Base-by-base conservation (phyloP, 2,113 vertebrate species). In the Lepus europaeus region DNA sequence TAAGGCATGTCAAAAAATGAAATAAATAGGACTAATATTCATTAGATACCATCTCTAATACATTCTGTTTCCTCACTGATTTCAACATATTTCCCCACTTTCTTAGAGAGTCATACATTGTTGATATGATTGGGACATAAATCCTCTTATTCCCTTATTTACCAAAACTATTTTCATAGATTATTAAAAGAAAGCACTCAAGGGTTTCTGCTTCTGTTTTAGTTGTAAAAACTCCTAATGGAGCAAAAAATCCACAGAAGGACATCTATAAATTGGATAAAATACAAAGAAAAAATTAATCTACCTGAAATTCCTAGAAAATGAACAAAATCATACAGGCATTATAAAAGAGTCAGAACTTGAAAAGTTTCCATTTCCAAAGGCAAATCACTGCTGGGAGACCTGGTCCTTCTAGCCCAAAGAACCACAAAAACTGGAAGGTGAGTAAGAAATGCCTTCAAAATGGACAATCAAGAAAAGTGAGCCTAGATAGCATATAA, bases 331-430 rank as follows among this genome's bases (percentile, higher is more conserved):
- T 45, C 16, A 36, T 45, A 19, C 27, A 79, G n/a, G 78, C 36
- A 74, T 79, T 90, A 56, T 22, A 84, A 31, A 78, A 39, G 22
- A 92, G 73, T 82, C 9, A 83, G 93, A 69, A 87, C 16, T 79
- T 92, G 14, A 69, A 27, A 89, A 79, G 61, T 76, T 85, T 79
- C 39, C 88, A 27, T 29, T 53, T 89, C 76, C 49, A 72, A 8
- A 49, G 45, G 82, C 69, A 36, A 36, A 68, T 56, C 27, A 39
- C 3, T 63, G 53, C 11, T 39, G 5, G 23, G 23, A 79, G 66
- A 59, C 3, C 3, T 25, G 20, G 10, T 53, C 25, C 69, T 63
- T 81, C 61, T 77, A 56, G 23, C 20, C 51, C 45, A 13, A 59
- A 82, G 9, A 70, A 33, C 5, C 63, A 56, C 63, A 63, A 13